Conservation (phyloP, 2,888 invertebrate species). For the Omphaloscelis lunosa region DNA sequence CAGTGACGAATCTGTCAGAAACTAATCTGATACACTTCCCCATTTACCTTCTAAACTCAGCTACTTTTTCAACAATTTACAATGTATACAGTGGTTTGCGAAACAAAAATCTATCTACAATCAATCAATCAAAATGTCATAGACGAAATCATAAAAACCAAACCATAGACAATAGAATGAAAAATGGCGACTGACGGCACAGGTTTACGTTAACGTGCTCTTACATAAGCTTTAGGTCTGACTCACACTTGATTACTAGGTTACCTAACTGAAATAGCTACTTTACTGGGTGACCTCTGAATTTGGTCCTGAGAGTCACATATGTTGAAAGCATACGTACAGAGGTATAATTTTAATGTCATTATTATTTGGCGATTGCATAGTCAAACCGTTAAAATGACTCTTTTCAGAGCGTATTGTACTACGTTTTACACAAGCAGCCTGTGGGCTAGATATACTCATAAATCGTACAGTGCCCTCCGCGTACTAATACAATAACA, state of each 20-base stretch:
- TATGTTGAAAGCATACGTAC: conserved; percentile 19
- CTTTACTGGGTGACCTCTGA: conserved; percentile 31
- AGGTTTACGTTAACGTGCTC: conserved; percentile 18
- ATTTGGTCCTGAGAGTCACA: conserved; percentile 24
- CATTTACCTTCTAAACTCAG: neutral
- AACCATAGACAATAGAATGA: conserved; percentile 41
- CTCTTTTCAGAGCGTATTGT: no score
- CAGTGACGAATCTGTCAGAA: neutral
- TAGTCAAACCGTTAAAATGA: no score
- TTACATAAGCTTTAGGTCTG: conserved; percentile 43
- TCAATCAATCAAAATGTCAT: conserved; percentile 43
- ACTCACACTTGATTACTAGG: conserved; percentile 34
- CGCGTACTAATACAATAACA: no score
- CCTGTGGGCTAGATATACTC: no score
- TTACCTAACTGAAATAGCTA: conserved; percentile 43
- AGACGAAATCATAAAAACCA: conserved; percentile 3
- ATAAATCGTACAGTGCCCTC: no score
- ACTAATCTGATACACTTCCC: conserved; percentile 2
- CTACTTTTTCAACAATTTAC: neutral
- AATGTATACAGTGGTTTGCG: neutral
- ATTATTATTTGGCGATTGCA: conserved; percentile 1
- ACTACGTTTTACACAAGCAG: no score
- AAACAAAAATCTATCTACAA: conserved; percentile 10
- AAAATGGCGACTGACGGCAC: conserved; percentile 20
- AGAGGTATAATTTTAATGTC: neutral